Base-by-base conservation (phyloP, 2,113 vertebrate species). In the Cyprinus carpio region DNA sequence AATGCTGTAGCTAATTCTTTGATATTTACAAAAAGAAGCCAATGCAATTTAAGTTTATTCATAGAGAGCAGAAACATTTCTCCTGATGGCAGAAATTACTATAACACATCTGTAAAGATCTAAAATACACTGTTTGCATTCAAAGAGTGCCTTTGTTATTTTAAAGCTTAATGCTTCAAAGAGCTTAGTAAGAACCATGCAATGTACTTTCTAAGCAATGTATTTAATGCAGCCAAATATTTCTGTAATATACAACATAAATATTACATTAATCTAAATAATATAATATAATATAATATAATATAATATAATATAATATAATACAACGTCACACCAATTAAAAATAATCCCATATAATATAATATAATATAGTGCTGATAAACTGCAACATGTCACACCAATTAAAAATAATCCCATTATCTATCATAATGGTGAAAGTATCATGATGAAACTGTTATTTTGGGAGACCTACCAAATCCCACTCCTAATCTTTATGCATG, bases 401-500 rank as follows among this genome's bases (percentile, higher is more conserved):
- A n/a, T 62, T 62, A 62, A 62, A 60, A 60, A 64, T 2, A 25
- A 64, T 13, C 10, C 10, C n/a, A 27, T 27, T 64, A 64, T 64
- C n/a, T 64, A 64, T 27, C 25, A 64, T 64, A 64, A 31, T 67
- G 6, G 27, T 67, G 27, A 31, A 31, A 16, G 64, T 18, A 67
- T 31, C 3, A 67, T 29, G 7, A 18, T 1, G 58, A 62, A 12
- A 65, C 29, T 65, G 62, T 65, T 65, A 65, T 65, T 65, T 31
- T 40, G 16, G 4, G 34, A 72, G 34, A 46, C 37, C 71, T 16
- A 16, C 6, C 18, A 72, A 75, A 75, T 27, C 72, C 72, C 40
- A 49, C 23, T 49, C 40, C 40, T 75, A 49, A 75, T 75, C 82
- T 25, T 87, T 82, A 87, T 81, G 87, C 82, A 86, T 88, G 84